phyloP scores from a whole-genome alignment of 2,797 vertebrate genomes.

The Halcyon chelicuti region DNA sequence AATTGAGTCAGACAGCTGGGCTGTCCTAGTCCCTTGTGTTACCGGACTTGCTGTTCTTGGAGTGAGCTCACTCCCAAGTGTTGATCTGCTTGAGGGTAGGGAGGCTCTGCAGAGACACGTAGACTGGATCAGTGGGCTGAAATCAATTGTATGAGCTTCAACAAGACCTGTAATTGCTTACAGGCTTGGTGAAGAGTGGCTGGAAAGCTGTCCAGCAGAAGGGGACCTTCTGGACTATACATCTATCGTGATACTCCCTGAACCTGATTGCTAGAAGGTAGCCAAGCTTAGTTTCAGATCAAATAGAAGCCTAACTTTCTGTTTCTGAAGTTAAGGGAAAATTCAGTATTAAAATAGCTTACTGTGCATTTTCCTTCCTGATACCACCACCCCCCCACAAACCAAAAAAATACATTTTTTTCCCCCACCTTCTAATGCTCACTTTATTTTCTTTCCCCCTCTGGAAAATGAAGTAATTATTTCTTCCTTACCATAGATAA shows the following conservation, averaged over 20 bases:
- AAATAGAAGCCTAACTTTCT: not conserved
- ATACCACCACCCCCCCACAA: rapidly evolving
- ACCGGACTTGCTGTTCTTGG: not conserved
- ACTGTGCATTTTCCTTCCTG: not conserved
- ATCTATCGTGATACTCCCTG: not conserved
- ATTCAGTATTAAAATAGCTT: not conserved
- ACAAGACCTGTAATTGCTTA: too few relatives aligned
- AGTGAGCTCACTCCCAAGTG: not conserved
- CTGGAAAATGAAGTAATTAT: not conserved
- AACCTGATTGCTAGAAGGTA: not conserved
- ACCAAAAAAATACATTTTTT: not conserved
- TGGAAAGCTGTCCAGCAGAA: too few relatives aligned
- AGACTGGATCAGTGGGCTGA: too few relatives aligned
- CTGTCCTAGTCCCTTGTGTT: not conserved
- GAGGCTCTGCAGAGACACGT: too few relatives aligned
- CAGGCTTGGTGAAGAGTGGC: too few relatives aligned
- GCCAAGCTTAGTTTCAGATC: not conserved
- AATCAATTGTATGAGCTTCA: too few relatives aligned
- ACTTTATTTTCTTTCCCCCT: not conserved
- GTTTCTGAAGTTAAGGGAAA: not conserved
- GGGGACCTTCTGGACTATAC: not conserved
- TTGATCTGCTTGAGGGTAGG: too few relatives aligned
- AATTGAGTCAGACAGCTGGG: not conserved
- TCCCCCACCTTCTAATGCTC: not conserved
- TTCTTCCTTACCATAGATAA: not conserved